Conservation (phyloP, 1,140 invertebrate genomes). For the Drusus annulatus region DNA sequence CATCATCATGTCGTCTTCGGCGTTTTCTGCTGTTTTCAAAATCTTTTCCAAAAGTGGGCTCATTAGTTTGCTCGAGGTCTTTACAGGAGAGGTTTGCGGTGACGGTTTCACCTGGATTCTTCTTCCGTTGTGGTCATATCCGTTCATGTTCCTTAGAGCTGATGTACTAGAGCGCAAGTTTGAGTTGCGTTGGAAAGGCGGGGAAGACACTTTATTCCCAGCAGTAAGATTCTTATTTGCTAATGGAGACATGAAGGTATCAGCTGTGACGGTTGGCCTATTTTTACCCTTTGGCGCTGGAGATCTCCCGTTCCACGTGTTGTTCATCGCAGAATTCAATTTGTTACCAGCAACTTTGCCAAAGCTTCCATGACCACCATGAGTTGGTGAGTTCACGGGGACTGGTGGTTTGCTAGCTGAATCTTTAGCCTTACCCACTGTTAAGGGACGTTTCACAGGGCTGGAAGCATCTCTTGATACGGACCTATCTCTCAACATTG, state of each 20-base stretch:
- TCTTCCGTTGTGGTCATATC: conserved; percentile 73
- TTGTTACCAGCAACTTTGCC: conserved; percentile 49
- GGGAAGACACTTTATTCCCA: conserved; percentile 63
- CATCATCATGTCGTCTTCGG: conserved; percentile 79
- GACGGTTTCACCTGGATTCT: conserved; percentile 47
- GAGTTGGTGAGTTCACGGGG: conserved; percentile 65
- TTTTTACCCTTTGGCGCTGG: conserved; percentile 63
- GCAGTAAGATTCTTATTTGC: conserved; percentile 66
- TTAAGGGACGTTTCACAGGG: conserved; percentile 61
- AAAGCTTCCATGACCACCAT: conserved; percentile 61
- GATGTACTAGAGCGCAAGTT: conserved; percentile 76
- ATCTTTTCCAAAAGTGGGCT: conserved; percentile 81
- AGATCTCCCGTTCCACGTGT: conserved; percentile 80
- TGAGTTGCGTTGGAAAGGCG: conserved; percentile 75
- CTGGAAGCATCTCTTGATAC: conserved; percentile 49
- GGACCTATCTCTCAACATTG: conserved; percentile 48
- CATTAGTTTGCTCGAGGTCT: conserved; percentile 66
- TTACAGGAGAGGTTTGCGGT: conserved; percentile 71
- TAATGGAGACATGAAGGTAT: conserved; percentile 77
- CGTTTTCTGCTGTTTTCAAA: conserved; percentile 77
- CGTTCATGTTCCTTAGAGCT: conserved; percentile 62
- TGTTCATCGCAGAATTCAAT: conserved; percentile 67
- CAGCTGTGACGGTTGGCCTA: conserved; percentile 75
- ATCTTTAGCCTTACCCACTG: conserved; percentile 58
- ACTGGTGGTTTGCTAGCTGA: conserved; percentile 60